A percentile compares a stretch with the other conserved stretches of the same genome.
Evolutionary conservation across 30 jellyfish, hydroid and myxozoan species (phyloP).

Genomic region (Sanderia malayensis): DNA sequence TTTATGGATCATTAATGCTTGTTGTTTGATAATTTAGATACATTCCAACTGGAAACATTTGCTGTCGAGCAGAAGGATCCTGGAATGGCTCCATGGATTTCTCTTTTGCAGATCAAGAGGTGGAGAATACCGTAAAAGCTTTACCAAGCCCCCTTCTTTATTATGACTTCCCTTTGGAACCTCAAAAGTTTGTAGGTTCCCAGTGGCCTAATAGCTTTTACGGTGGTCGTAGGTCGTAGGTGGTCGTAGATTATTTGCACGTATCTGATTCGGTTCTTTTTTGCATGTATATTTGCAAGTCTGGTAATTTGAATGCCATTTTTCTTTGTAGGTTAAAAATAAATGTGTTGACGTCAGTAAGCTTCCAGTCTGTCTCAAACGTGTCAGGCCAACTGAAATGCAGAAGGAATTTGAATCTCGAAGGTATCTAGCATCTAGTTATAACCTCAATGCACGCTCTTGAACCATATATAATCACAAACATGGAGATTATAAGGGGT

Average conservation of each 20-base stretch:
- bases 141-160: too few relatives aligned
- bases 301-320: background rate
- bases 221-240: too few relatives aligned
- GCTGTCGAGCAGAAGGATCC: slow-evolving; percentile 85
- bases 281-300: background rate
- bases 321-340: slow-evolving; percentile 20
- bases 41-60: slow-evolving; percentile 37
- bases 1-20: too few relatives aligned
- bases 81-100: slow-evolving; percentile 84
- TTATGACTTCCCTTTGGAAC: too few relatives aligned
- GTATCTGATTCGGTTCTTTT: background rate
- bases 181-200: too few relatives aligned
- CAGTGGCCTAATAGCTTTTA: too few relatives aligned
- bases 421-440: too few relatives aligned
- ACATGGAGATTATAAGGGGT: background rate
- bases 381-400: slow-evolving; percentile 75
- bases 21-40: too few relatives aligned
- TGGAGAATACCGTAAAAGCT: too few relatives aligned
- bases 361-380: slow-evolving; percentile 46
- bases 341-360: slow-evolving; percentile 36
- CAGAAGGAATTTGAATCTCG: slow-evolving; percentile 87
- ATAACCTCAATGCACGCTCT: too few relatives aligned
- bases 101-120: slow-evolving; percentile 47
- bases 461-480: too few relatives aligned
- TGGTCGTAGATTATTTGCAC: too few relatives aligned